Evolutionary conservation across 1,140 invertebrate species (phyloP), one percentile per base, ranked within the genome.

Genomic region (Drosophila chauvacae): DNA sequence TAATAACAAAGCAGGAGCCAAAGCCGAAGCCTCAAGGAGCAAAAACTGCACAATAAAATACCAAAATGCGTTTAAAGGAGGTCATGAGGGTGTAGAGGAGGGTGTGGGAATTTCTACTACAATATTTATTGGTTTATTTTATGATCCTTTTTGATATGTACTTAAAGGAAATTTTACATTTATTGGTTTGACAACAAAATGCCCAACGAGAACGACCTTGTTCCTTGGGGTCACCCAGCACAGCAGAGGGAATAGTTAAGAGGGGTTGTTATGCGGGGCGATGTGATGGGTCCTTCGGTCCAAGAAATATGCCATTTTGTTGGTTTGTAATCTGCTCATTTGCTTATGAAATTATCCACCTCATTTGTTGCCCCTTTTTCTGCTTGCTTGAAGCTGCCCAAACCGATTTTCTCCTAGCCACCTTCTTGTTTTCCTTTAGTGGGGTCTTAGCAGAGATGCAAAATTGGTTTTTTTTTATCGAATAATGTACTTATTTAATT

Each of bases 321-420:
- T 66, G 84, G 85, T 77, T 83, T 88, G 80, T 88, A 88, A 88
- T 88, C 84, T 88, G 85, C 84, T 88, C 80, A 88, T 88, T 88
- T 88, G 85, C 80, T 90, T 88, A 88, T 88, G 80, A 90, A 88
- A 88, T 88, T 88, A 88, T 88, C 81, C 85, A 88, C 77, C 85
- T 88, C 84, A 88, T 88, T 88, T 88, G 85, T 78, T 84, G 84
- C 81, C 85, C 85, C 77, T 88, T 87, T 76, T 87, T 88, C 77
- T 84, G 84, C 77, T 84, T 88, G 63, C 77, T 41, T 88, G 80
- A 30, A 75, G 66, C 62, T 72, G 60, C 64, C 64, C 69, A 44
- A 68, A 55, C 37, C 60, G 48, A 33, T 39, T 23, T 41, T n/a
- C 74, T 23, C 28, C 48, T 18, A 18, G 16, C 48, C 41, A 39